phyloP scores from a whole-genome alignment of 2,113 vertebrate genomes.

The Chionomys nivalis region DNA sequence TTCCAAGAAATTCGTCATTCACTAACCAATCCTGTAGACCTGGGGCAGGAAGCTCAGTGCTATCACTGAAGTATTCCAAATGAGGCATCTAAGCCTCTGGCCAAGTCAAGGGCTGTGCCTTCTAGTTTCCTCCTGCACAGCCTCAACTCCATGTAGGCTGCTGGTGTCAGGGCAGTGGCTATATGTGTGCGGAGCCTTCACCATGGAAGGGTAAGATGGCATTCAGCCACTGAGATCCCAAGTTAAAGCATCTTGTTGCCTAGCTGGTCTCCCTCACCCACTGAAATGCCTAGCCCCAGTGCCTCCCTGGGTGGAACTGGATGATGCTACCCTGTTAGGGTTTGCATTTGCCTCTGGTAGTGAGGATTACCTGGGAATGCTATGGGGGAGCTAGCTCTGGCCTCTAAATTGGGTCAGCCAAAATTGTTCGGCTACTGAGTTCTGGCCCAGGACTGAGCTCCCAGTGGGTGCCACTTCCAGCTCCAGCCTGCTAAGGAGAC shows the following conservation, averaged over 20 bases:
- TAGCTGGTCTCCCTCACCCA: background rate
- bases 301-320: background rate
- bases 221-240: background rate
- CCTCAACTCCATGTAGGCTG: background rate
- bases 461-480: background rate
- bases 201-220: background rate
- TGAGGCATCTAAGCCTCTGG: background rate
- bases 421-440: background rate
- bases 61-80: background rate
- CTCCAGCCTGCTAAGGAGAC: background rate
- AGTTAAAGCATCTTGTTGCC: background rate
- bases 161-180: background rate
- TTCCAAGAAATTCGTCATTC: background rate
- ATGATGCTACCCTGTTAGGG: background rate
- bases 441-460: background rate
- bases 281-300: background rate
- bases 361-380: background rate
- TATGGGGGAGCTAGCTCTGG: background rate
- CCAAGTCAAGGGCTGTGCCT: too few species aligned
- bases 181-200: background rate
- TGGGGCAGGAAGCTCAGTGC: background rate
- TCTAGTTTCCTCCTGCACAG: background rate
- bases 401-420: too few species aligned
- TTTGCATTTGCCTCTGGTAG: too few species aligned
- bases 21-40: too few species aligned